These are phyloP conservation scores for Trilocha varians DNA, from an alignment of 2,888 invertebrate species.

Conservation along the genomic window DNA sequence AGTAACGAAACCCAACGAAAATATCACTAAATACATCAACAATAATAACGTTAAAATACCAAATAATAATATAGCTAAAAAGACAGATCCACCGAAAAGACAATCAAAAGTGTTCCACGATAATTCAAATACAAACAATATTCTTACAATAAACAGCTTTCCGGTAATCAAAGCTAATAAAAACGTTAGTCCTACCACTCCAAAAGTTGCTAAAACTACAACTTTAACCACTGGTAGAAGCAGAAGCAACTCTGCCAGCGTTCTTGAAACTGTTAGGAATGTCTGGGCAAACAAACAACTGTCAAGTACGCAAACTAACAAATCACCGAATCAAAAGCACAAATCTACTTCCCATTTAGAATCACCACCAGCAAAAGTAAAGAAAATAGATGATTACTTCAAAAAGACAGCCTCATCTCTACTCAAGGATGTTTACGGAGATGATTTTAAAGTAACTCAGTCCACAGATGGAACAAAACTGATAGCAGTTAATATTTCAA, in stretches of 20 bases:
- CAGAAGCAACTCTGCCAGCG: slow-evolving; percentile 16
- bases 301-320: slow-evolving; percentile 6
- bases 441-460: slow-evolving; percentile 39
- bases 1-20: slow-evolving; percentile 20
- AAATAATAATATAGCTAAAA: slow-evolving; percentile 16
- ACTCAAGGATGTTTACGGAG: slow-evolving; percentile 56
- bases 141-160: neutral
- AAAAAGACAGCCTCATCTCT: slow-evolving; percentile 36
- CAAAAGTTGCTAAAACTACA: too few species aligned
- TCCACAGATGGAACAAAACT: slow-evolving; percentile 28
- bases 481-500: slow-evolving; percentile 23
- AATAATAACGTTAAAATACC: slow-evolving; percentile 26
- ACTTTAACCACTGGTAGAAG: slow-evolving; percentile 16
- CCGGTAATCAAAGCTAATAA: slow-evolving; percentile 2
- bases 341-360: slow-evolving; percentile 11
- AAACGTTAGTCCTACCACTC: slow-evolving; percentile 20
- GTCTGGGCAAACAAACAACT: slow-evolving; percentile 34
- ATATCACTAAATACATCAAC: slow-evolving; percentile 50
- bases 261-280: slow-evolving; percentile 29
- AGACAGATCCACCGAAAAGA: slow-evolving; percentile 7
- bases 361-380: slow-evolving; percentile 45
- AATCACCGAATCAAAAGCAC: slow-evolving; percentile 5
- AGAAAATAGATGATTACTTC: slow-evolving; percentile 57
- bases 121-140: neutral
- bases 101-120: slow-evolving; percentile 6